Percentiles rank a stretch among this genome's conserved stretches.
phyloP scores from a whole-genome alignment of 1,140 invertebrate genomes.

The Lepidotrigona ventralis region DNA sequence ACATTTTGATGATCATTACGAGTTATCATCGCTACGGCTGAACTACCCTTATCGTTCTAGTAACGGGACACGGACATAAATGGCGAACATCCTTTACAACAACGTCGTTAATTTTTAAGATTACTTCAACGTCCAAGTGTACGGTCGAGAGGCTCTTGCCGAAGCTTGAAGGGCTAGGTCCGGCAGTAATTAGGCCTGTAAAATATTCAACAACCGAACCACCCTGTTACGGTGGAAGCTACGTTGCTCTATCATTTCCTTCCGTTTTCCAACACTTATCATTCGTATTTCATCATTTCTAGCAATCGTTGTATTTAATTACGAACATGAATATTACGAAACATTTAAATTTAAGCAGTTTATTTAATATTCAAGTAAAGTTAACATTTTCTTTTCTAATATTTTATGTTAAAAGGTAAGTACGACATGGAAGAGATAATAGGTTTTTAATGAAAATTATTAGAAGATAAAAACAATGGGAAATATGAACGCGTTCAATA shows the following conservation, averaged over 20 bases:
- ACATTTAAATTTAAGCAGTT: neutral
- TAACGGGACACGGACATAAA: conserved; percentile 10
- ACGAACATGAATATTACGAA: neutral
- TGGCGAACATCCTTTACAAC: conserved; percentile 15
- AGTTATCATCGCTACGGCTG: neutral
- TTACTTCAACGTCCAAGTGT: conserved; percentile 20
- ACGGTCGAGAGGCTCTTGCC: neutral
- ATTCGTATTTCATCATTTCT: neutral
- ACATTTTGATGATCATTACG: conserved; percentile 16
- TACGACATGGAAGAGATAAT: neutral
- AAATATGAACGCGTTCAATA: neutral
- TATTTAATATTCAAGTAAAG: neutral
- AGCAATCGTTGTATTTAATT: neutral
- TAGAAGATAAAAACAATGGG: neutral
- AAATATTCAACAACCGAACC: neutral
- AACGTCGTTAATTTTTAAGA: conserved; percentile 23
- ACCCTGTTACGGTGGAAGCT: neutral
- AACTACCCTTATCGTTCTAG: conserved; percentile 7
- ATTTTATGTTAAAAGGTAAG: neutral
- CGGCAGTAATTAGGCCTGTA: conserved; percentile 2
- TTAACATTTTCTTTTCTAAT: neutral
- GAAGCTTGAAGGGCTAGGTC: neutral
- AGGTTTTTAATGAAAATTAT: neutral
- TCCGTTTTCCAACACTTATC: neutral
- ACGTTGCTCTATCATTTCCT: neutral